A percentile compares a stretch with the other conserved stretches of the same genome.
Evolutionary conservation across 1,140 invertebrate genomes (phyloP).

Genomic region (Megalonaias nervosa): DNA sequence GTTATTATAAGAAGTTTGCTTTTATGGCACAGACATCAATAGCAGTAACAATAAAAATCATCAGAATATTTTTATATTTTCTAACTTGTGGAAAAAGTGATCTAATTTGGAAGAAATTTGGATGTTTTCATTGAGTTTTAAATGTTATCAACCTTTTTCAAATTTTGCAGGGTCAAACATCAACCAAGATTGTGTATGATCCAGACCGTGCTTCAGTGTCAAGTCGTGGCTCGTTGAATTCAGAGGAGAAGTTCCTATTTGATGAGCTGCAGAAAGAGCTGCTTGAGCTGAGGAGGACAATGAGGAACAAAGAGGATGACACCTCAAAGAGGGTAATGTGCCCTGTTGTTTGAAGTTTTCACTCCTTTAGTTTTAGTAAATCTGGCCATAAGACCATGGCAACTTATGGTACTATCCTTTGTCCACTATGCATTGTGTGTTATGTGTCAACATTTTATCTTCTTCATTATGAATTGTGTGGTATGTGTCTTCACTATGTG

Average conservation of each 20-base stretch:
- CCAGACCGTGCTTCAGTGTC: conserved; percentile 48
- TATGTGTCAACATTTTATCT: too few species aligned
- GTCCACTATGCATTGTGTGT: too few species aligned
- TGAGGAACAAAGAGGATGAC: conserved; percentile 61
- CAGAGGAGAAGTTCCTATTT: conserved; percentile 62
- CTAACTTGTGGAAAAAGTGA: background rate
- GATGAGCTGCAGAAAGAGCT: conserved; percentile 65
- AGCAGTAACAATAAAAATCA: background rate
- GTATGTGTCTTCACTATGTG: too few species aligned
- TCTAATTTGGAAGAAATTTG: background rate
- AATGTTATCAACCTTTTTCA: conserved; percentile 1
- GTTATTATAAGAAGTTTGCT: too few species aligned
- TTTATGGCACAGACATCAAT: too few species aligned
- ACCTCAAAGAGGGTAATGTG: conserved; percentile 45
- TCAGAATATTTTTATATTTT: background rate
- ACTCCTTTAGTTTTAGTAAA: too few species aligned
- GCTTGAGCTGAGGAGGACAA: conserved; percentile 54
- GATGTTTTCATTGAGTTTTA: background rate
- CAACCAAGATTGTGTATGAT: conserved; percentile 54
- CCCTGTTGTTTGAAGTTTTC: too few species aligned
- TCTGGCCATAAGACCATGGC: too few species aligned
- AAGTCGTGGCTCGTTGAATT: conserved; percentile 55
- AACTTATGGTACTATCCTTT: too few species aligned
- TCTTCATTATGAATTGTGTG: too few species aligned
- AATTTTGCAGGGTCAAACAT: conserved; percentile 36